Evolutionary conservation across 2,888 invertebrate species (phyloP).

Genomic region (Deilephila porcellus): DNA sequence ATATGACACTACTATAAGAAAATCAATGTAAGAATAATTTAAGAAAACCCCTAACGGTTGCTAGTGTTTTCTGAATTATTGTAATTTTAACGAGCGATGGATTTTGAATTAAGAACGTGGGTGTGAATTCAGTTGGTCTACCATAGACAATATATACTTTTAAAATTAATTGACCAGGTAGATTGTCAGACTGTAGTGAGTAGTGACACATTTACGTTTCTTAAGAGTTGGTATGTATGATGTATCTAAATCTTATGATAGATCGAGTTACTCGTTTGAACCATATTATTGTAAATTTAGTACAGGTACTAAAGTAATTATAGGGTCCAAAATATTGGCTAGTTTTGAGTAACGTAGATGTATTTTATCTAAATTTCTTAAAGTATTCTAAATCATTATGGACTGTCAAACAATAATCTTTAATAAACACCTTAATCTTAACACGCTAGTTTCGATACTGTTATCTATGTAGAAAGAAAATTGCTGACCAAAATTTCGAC

Average conservation of each 20-base stretch:
- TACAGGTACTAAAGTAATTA: slow-evolving; percentile 62
- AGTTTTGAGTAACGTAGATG: slow-evolving; percentile 62
- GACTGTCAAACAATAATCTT: slow-evolving; percentile 30
- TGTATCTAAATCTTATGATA: slow-evolving; percentile 8
- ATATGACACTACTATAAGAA: slow-evolving; percentile 33
- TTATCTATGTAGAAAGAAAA: neutral
- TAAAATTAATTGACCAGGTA: neutral
- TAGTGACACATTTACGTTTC: slow-evolving; percentile 23
- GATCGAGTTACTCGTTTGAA: slow-evolving; percentile 47
- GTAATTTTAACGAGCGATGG: neutral
- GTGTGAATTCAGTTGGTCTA: neutral
- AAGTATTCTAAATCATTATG: slow-evolving; percentile 34
- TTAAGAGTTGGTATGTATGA: slow-evolving; percentile 9
- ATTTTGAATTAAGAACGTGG: neutral
- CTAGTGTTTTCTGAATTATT: neutral
- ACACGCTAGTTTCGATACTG: neutral
- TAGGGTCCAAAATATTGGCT: slow-evolving; percentile 74
- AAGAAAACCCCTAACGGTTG: neutral
- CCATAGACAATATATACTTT: slow-evolving; percentile 6
- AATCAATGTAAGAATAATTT: neutral
- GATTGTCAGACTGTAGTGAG: slow-evolving; percentile 5
- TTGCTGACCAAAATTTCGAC: slow-evolving; percentile 16
- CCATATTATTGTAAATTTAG: slow-evolving; percentile 54
- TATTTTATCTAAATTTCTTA: slow-evolving; percentile 33
- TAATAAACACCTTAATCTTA: slow-evolving; percentile 4